phyloP scores from a whole-genome alignment of 2,797 vertebrate species.

The Helarctos malayanus region DNA sequence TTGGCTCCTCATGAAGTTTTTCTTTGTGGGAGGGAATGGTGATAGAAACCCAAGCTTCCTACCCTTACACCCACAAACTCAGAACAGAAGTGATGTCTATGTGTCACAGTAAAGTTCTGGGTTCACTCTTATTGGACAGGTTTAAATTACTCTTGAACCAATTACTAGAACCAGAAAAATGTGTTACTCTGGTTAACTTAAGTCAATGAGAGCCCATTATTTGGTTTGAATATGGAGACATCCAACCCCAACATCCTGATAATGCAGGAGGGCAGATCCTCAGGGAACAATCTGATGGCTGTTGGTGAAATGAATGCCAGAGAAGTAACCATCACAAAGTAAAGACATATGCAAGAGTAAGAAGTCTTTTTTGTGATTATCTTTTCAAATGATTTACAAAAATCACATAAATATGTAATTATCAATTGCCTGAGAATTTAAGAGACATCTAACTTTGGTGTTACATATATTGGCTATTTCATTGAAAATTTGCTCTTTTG shows the following conservation, averaged over 20 bases:
- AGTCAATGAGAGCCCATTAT: neutral
- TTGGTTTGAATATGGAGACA: neutral
- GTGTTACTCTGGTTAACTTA: neutral
- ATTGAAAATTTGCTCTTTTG: neutral
- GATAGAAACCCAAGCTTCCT: neutral
- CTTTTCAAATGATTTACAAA: conserved; percentile 40
- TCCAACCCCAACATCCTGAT: neutral
- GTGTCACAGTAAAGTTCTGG: neutral
- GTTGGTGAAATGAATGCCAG: neutral
- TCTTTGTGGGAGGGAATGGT: neutral
- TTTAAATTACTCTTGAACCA: neutral
- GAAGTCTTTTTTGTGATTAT: neutral
- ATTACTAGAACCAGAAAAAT: neutral
- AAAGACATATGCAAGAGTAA: neutral
- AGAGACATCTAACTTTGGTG: neutral
- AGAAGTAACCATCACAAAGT: neutral
- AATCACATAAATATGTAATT: neutral
- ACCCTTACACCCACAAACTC: neutral
- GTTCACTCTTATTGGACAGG: neutral
- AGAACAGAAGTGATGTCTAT: neutral
- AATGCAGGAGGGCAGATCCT: neutral
- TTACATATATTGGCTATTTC: neutral
- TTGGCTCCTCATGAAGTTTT: neutral
- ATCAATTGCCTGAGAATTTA: neutral
- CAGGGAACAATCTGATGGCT: neutral